Evolutionary conservation across 2,888 invertebrate genomes (phyloP).

Genomic region (Gortyna flavago): DNA sequence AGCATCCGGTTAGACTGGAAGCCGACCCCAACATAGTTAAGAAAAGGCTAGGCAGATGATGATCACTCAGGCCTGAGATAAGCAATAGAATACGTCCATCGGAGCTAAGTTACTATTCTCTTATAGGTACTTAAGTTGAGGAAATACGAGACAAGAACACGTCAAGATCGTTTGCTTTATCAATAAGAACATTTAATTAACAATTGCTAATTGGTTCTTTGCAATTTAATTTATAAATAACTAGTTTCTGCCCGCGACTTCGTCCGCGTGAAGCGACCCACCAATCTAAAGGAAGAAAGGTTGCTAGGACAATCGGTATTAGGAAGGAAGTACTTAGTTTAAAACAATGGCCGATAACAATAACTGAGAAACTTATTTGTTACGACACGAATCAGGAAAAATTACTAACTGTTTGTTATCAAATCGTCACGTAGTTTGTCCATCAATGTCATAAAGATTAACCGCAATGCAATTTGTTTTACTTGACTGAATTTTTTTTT

Average conservation of each 20-base stretch:
- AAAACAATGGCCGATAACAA: slow-evolving; percentile 27
- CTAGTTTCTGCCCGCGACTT: too few relatives aligned
- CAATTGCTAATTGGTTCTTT: slow-evolving; percentile 2
- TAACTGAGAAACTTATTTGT: not conserved
- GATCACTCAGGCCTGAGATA: not conserved
- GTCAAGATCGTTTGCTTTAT: not conserved
- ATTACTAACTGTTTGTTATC: slow-evolving; percentile 2
- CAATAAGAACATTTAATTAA: not conserved
- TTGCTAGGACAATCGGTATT: not conserved
- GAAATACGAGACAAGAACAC: not conserved
- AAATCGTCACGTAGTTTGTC: slow-evolving; percentile 15
- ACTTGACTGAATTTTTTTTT: not conserved
- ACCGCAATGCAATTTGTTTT: slow-evolving; percentile 7
- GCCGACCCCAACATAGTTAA: not conserved
- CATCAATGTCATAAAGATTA: slow-evolving; percentile 27
- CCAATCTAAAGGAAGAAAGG: too few relatives aligned
- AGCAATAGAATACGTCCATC: not conserved
- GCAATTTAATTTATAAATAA: not conserved
- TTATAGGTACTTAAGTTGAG: too few relatives aligned
- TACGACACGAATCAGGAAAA: not conserved
- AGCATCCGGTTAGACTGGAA: not conserved
- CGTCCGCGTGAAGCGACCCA: too few relatives aligned
- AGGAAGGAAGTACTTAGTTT: not conserved
- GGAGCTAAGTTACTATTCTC: not conserved
- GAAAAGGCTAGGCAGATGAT: not conserved